Base-by-base conservation (phyloP, 2,888 invertebrate genomes). In the Conus canariensis region DNA sequence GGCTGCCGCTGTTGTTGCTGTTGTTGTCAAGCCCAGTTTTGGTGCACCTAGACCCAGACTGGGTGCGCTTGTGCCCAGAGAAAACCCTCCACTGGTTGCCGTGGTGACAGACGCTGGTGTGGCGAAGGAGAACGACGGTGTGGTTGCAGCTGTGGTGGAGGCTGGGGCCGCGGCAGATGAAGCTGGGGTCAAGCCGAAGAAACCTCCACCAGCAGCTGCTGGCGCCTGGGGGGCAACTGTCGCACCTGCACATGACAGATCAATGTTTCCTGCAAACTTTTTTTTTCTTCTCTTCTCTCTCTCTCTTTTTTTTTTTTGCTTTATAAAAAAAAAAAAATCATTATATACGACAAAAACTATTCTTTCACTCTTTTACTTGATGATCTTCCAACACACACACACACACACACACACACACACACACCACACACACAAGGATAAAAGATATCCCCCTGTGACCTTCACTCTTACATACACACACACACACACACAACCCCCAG, bases 1-100 rank as follows among this genome's bases (percentile, higher is more conserved):
- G 7, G 92, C 89, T n/a, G 90, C 82, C 14, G 91, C 88, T 14
- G 93, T 67, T 56, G 92, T 67, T 14, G 90, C 86, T 16, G 92
- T 25, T 67, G 93, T 88, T 7, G 90, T 74, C 58, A 83, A 19
- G 58, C 91, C 92, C 82, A 90, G 85, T 25, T 90, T 90, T 0
- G 67, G 56, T 25, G 60, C 86, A 30, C 90, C 87, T 19, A 85
- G 58, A 70, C 67, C 82, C 60, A 59, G 67, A 25, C 83, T 70
- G 58, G 77, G 82, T 30, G 59, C 87, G 12, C 86, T 87, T 45
- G 60, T 77, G 14, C 88, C 90, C 16, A 91, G 56, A 56, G 83
- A 77, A 16, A 89, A 45, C 60, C 74, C 87, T 12, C 89, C 56
- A 8, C 25, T 67, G 56, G 90, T 19, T 58, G 90, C 12, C 2